Base-by-base conservation (phyloP, 2,888 invertebrate species). In the Drosophila bunnanda region DNA sequence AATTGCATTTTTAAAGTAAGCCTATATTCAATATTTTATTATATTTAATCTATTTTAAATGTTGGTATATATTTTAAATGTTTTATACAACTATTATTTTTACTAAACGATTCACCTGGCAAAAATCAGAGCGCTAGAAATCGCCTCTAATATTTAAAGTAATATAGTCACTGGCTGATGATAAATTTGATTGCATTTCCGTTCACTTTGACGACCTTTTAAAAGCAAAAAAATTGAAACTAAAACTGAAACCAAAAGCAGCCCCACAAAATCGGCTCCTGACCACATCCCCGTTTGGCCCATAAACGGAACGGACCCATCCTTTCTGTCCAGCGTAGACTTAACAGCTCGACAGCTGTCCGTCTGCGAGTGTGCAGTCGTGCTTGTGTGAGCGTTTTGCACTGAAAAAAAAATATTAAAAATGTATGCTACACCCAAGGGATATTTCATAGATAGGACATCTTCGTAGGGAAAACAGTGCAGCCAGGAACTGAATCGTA, bases 341-440 rank as follows among this genome's bases (percentile, higher is more conserved):
- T 83, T 83, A 86, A 81, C 83, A 77, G 82, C 85, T 84, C 79
- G 59, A 54, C 81, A 68, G 68, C 71, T 76, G 34, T 65, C 54
- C 65, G 53, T 68, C 66, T 62, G 43, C 41, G 50, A 36, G 66
- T 64, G 67, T 32, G 43, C 30, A 52, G 64, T 69, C 46, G 56
- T 54, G 64, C 50, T 46, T 43, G 54, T 57, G 55, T 62, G 48
- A 36, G 43, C 4, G 28, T 6, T 13, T 0, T 36, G 15, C 67
- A 53, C 52, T 50, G 10, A 32, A 15, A 38, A 52, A 65, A 15
- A 15, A 28, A 46, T 28, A 6, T 46, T 6, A 2, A 2, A 10
- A 13, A 8, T 57, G 12, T 12, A 13, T n/a, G 1, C 22, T 7
- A 13, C 13, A 15, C 4, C 0, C 20, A 15, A 12, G 2, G 0